Evolutionary conservation across 2,888 invertebrate genomes (phyloP).

Genomic region (Cryptophagus acutangulus): DNA sequence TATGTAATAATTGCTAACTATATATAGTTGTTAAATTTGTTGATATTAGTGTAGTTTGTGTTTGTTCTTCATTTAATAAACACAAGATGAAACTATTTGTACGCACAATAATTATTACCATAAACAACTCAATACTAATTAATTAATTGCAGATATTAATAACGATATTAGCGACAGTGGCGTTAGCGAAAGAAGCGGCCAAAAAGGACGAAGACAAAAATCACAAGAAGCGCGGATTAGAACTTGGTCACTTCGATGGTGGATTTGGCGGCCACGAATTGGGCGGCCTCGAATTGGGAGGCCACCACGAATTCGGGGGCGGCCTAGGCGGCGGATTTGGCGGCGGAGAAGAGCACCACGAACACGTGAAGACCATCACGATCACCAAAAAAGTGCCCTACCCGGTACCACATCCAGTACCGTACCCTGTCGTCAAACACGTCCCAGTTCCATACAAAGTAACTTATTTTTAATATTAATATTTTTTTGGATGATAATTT

Average conservation of each 20-base stretch:
- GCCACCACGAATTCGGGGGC: slow-evolving; percentile 19
- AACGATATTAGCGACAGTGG: slow-evolving; percentile 10
- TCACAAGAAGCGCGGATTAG: slow-evolving; percentile 28
- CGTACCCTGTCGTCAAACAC: slow-evolving; percentile 45
- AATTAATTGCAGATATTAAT: slow-evolving; percentile 13
- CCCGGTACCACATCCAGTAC: slow-evolving; percentile 52
- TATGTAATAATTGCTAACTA: slow-evolving; percentile 13
- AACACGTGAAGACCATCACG: slow-evolving; percentile 33
- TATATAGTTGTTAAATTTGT: slow-evolving; percentile 18
- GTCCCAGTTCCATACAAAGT: slow-evolving; percentile 57
- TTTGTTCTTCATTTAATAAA: slow-evolving; percentile 5
- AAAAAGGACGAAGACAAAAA: slow-evolving; percentile 21
- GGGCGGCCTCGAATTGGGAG: slow-evolving; percentile 22
- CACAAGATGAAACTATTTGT: slow-evolving; percentile 26
- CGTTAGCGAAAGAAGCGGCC: slow-evolving; percentile 15
- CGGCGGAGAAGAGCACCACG: slow-evolving; percentile 24
- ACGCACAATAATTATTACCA: slow-evolving; percentile 13
- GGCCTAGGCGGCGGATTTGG: slow-evolving; percentile 18
- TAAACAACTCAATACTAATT: neutral
- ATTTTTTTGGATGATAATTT: neutral
- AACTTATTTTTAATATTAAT: slow-evolving; percentile 4
- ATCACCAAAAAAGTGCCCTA: slow-evolving; percentile 41
- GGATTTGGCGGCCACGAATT: slow-evolving; percentile 20
- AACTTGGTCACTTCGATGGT: slow-evolving; percentile 22
- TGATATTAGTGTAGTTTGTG: slow-evolving; percentile 13